Conservation (phyloP, 2,888 invertebrate genomes). For the Dyspetes luteomarginatus region DNA sequence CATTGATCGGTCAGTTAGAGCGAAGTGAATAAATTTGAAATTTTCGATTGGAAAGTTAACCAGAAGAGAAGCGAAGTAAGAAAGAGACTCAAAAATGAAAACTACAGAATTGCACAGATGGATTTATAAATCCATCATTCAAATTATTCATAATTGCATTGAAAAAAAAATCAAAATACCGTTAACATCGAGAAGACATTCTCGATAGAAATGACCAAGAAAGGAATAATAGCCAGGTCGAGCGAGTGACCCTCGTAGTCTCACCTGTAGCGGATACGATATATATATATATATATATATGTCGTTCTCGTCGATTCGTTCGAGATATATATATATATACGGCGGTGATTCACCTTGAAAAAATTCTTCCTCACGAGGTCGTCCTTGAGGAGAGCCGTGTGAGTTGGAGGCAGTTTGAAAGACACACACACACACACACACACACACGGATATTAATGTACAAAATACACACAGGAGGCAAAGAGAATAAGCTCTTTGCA, state of each 20-base stretch:
- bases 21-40: too few species aligned
- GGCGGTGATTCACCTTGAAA: slow-evolving; percentile 77
- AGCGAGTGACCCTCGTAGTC: slow-evolving; percentile 40
- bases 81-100: too few species aligned
- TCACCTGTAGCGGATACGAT: slow-evolving; percentile 38
- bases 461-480: neutral
- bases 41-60: too few species aligned
- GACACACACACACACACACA: neutral
- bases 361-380: slow-evolving; percentile 74
- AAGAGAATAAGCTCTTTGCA: slow-evolving; percentile 43
- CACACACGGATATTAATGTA: neutral
- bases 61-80: too few species aligned
- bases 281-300: neutral
- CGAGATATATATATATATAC: slow-evolving; percentile 4
- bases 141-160: neutral
- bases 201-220: neutral
- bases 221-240: slow-evolving; percentile 33
- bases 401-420: slow-evolving; percentile 41
- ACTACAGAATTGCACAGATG: too few species aligned
- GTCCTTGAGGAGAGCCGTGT: slow-evolving; percentile 70
- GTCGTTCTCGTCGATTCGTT: too few species aligned
- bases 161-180: neutral
- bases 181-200: neutral
- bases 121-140: too few species aligned
- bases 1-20: too few species aligned